Evolutionary conservation across 2,113 vertebrate genomes (phyloP).

Genomic region (Rynchops niger): DNA sequence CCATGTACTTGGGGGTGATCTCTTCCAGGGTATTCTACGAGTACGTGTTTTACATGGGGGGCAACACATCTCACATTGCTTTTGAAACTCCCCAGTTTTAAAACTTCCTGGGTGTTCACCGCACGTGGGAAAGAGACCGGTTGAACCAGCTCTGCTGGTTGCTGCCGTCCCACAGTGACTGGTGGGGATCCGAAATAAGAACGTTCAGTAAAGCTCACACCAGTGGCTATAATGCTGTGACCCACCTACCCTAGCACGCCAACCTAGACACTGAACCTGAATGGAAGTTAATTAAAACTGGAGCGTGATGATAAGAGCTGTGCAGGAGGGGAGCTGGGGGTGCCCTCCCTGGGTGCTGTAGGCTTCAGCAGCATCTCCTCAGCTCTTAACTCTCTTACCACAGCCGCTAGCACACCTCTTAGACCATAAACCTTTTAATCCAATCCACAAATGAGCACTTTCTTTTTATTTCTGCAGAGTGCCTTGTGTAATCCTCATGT

Average conservation of each 20-base stretch:
- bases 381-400: not conserved
- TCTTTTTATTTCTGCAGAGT: not conserved
- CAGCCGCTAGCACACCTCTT: not conserved
- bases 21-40: not conserved
- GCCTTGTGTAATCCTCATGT: not conserved
- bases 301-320: not conserved
- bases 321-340: not conserved
- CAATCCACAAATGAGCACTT: fast-evolving
- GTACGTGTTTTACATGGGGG: not conserved
- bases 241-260: not conserved
- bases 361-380: not conserved
- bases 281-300: not conserved
- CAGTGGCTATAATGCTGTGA: fast-evolving
- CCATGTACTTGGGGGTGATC: not conserved
- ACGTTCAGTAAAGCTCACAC: not conserved
- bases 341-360: fast-evolving
- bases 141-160: not conserved
- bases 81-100: not conserved
- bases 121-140: fast-evolving
- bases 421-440: not conserved
- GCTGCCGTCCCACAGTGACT: fast-evolving
- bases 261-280: not conserved
- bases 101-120: not conserved
- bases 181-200: not conserved
- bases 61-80: no score